Evolutionary conservation across 1,140 invertebrate species (phyloP).

Genomic region (Caenorhabditis elegans): DNA sequence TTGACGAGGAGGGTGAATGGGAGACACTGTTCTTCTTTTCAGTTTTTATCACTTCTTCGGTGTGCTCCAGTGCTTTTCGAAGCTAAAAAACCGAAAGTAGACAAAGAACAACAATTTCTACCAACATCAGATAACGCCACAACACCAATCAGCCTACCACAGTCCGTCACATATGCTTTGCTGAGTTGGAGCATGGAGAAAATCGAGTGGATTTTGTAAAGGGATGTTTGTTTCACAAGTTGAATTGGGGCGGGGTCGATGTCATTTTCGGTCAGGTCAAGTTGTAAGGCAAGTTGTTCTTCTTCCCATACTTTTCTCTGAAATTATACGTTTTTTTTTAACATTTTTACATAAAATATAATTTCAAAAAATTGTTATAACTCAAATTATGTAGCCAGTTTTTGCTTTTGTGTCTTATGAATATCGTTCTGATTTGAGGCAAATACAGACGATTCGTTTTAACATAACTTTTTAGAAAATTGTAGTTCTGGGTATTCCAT

Average conservation of each 20-base stretch:
- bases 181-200: constrained; percentile 95
- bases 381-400: no score
- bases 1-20: background rate
- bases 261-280: constrained; percentile 83
- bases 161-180: constrained; percentile 94
- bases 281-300: constrained; percentile 73
- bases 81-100: constrained; percentile 47
- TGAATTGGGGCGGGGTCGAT: constrained; percentile 99
- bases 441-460: no score
- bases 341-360: no score
- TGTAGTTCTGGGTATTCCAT: no score
- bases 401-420: no score
- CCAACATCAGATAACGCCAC: constrained; percentile 89
- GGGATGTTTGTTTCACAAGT: constrained; percentile 87
- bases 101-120: background rate
- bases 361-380: no score
- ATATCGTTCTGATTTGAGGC: no score
- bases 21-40: background rate
- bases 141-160: constrained; percentile 90
- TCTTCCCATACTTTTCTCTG: constrained; percentile 63
- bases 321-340: background rate
- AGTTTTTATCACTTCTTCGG: background rate
- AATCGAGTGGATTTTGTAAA: constrained; percentile 91
- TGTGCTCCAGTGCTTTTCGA: constrained; percentile 42
- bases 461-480: no score